Percentiles rank a stretch among this genome's conserved stretches.
Conservation (phyloP, 2,797 vertebrate genomes). For the Ptychobarbus kaznakovi region DNA sequence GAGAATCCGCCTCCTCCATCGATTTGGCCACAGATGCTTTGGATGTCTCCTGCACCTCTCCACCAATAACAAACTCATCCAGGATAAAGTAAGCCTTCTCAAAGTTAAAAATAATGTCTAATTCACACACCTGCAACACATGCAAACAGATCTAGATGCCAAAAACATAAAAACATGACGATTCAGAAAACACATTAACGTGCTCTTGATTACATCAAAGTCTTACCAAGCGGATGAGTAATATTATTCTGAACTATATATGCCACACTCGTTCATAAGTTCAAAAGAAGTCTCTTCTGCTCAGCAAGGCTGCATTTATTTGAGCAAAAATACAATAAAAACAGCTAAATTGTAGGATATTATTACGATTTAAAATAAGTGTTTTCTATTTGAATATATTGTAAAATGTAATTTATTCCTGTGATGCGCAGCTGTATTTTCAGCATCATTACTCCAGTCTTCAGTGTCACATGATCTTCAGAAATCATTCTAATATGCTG, state of each 20-base stretch:
- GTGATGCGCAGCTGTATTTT: neutral
- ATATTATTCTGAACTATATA: neutral
- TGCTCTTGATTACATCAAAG: neutral
- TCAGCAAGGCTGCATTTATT: neutral
- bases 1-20: slow-evolving; percentile 88
- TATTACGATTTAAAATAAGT: neutral
- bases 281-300: neutral
- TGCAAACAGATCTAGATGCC: neutral
- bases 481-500: neutral
- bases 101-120: slow-evolving; percentile 81
- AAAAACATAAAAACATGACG: slow-evolving; percentile 53
- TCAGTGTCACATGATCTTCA: neutral
- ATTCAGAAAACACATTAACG: slow-evolving; percentile 3
- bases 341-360: neutral
- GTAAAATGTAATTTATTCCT: neutral
- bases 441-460: neutral
- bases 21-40: slow-evolving; percentile 81
- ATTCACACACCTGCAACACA: slow-evolving; percentile 86
- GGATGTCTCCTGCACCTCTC: slow-evolving; percentile 93
- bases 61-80: slow-evolving; percentile 92
- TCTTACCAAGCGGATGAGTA: neutral
- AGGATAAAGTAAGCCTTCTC: slow-evolving; percentile 66
- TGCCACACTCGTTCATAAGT: neutral
- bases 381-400: neutral
- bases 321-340: neutral